Conservation (phyloP, 2,113 vertebrate species). For the Dipodomys spectabilis region DNA sequence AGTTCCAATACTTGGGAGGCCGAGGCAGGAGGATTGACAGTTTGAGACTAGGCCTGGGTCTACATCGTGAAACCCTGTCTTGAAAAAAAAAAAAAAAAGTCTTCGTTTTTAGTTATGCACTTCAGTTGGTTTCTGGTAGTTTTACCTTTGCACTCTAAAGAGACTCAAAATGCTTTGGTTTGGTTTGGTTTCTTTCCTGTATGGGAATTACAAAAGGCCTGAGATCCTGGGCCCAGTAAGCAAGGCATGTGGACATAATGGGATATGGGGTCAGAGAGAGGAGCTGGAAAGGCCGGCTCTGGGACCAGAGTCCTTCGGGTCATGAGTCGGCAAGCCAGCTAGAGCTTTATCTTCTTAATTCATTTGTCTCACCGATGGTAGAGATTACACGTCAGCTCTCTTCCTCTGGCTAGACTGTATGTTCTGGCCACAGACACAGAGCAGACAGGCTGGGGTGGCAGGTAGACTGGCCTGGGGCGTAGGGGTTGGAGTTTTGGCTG, state of each 20-base stretch:
- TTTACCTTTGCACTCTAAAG: slow-evolving; percentile 22
- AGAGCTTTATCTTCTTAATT: slow-evolving; percentile 30
- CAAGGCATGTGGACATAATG: not conserved
- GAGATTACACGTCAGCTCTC: slow-evolving; percentile 9
- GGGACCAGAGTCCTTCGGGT: not conserved
- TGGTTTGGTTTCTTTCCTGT: not conserved
- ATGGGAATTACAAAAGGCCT: slow-evolving; percentile 4
- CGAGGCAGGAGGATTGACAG: too few species aligned
- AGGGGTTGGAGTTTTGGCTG: not conserved
- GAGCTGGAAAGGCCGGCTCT: not conserved
- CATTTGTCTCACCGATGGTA: slow-evolving; percentile 26
- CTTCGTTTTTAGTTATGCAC: not conserved
- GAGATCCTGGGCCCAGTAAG: not conserved
- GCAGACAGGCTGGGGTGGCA: not conserved
- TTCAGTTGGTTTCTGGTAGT: not conserved
- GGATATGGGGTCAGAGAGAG: not conserved
- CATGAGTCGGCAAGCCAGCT: slow-evolving; percentile 27
- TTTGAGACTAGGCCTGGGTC: too few species aligned
- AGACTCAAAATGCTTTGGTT: not conserved
- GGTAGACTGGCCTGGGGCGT: not conserved
- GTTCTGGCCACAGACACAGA: not conserved
- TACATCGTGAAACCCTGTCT: too few species aligned
- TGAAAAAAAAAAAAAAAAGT: not conserved
- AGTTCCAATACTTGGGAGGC: too few species aligned
- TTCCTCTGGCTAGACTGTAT: slow-evolving; percentile 53